A percentile compares a stretch with the other conserved stretches of the same genome.
These are phyloP conservation scores for Gulo gulo DNA, from an alignment of 2,113 vertebrate genomes.

Conservation along the genomic window DNA sequence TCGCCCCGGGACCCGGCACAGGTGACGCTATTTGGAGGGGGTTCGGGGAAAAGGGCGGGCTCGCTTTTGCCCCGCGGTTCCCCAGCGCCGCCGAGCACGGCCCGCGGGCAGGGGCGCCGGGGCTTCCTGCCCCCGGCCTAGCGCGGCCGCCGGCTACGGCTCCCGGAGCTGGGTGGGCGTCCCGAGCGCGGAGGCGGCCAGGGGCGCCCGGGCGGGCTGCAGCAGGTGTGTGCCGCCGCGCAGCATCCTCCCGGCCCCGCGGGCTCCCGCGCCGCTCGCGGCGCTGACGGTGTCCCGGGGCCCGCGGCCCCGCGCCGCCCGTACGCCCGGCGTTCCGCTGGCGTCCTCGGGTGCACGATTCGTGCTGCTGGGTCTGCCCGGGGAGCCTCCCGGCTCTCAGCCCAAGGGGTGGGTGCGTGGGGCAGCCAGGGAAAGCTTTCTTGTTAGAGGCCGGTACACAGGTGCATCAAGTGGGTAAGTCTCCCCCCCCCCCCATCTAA, in stretches of 20 bases:
- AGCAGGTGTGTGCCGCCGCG: slow-evolving; percentile 50
- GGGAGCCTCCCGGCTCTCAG: background rate
- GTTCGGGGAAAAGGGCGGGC: slow-evolving; percentile 19
- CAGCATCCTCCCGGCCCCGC: slow-evolving; percentile 29
- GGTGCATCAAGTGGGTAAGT: slow-evolving; percentile 37
- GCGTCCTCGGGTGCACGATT: background rate
- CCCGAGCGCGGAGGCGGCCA: background rate
- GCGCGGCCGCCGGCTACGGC: background rate
- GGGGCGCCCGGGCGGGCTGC: background rate
- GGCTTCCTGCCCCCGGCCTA: slow-evolving; percentile 42
- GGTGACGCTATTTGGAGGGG: slow-evolving; percentile 58
- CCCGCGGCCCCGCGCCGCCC: background rate
- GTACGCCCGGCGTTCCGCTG: background rate
- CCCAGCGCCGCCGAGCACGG: background rate
- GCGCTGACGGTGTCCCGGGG: background rate
- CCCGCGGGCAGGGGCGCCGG: background rate
- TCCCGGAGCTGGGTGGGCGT: background rate
- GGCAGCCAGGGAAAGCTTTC: background rate
- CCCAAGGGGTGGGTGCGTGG: background rate
- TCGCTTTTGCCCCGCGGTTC: background rate
- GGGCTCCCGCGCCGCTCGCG: background rate
- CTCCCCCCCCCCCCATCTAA: background rate
- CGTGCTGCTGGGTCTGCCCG: background rate
- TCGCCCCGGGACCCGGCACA: slow-evolving; percentile 55
- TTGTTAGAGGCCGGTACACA: background rate